Evolutionary conservation across 2,113 vertebrate species (phyloP).

Genomic region (Dicerorhinus sumatrensis): DNA sequence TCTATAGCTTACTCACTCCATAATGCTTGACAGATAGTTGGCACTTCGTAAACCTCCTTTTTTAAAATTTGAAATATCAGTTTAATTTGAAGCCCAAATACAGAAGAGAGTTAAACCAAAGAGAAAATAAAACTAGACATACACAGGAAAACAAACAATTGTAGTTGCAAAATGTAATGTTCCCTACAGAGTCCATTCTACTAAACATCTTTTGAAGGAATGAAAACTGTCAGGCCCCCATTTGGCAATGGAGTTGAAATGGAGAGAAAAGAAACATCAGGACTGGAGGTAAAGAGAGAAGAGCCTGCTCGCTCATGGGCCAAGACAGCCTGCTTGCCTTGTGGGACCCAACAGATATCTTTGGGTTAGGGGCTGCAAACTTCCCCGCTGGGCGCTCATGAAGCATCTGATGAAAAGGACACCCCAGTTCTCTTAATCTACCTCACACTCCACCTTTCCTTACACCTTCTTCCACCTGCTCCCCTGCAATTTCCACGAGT

Average conservation of each 20-base stretch:
- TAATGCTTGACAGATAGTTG: not conserved
- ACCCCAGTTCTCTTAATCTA: fast-evolving
- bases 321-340: not conserved
- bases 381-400: too few species aligned
- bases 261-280: not conserved
- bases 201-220: not conserved
- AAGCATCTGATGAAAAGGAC: not conserved
- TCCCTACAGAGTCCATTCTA: not conserved
- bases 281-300: not conserved
- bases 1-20: not conserved
- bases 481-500: slow-evolving; percentile 27
- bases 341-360: not conserved
- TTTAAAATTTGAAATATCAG: not conserved
- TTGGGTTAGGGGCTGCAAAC: not conserved
- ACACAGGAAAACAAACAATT: not conserved
- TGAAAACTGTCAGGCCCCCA: not conserved
- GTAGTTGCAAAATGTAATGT: not conserved
- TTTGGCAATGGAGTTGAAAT: not conserved
- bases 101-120: not conserved
- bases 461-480: slow-evolving; percentile 51
- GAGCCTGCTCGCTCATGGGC: fast-evolving
- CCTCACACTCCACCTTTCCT: not conserved
- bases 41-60: not conserved
- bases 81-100: not conserved
- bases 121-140: not conserved